Percentiles rank a stretch among this genome's conserved stretches.
These are phyloP conservation scores for Chloroceryle amazona DNA, from an alignment of 2,797 vertebrate genomes.

Conservation along the genomic window DNA sequence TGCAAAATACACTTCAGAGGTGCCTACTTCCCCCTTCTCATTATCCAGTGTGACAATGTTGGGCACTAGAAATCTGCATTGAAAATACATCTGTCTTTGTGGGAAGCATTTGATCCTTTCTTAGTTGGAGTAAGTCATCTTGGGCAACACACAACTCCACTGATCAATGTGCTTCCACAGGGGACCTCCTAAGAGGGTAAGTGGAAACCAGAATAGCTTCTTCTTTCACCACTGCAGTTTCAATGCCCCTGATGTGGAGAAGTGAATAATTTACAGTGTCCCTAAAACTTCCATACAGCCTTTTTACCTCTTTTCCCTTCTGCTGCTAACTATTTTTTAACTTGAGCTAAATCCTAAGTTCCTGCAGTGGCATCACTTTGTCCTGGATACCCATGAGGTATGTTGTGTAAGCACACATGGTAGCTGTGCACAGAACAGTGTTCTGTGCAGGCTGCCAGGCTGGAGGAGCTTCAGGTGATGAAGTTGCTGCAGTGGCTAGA, in stretches of 20 bases:
- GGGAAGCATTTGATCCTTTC: not conserved
- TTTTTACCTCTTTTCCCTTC: not conserved
- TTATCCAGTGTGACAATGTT: not conserved
- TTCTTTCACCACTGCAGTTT: not conserved
- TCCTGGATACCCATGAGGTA: not conserved
- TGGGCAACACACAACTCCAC: not conserved
- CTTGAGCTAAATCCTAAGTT: not conserved
- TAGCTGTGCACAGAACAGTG: not conserved
- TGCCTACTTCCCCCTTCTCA: not conserved
- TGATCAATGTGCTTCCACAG: not conserved
- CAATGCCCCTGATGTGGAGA: not conserved
- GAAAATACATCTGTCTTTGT: not conserved
- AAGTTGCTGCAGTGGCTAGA: not conserved
- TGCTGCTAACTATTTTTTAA: not conserved
- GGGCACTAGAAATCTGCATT: not conserved
- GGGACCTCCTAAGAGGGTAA: not conserved
- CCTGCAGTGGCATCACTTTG: not conserved
- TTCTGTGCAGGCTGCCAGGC: not conserved
- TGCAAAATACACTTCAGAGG: not conserved
- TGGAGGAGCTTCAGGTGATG: not conserved
- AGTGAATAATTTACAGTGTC: not conserved
- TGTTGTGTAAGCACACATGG: not conserved
- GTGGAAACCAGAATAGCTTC: not conserved
- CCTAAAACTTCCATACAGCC: not conserved
- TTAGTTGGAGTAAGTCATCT: not conserved